Evolutionary conservation across 2,113 vertebrate genomes (phyloP).

Genomic region (Coptodon rendalli): DNA sequence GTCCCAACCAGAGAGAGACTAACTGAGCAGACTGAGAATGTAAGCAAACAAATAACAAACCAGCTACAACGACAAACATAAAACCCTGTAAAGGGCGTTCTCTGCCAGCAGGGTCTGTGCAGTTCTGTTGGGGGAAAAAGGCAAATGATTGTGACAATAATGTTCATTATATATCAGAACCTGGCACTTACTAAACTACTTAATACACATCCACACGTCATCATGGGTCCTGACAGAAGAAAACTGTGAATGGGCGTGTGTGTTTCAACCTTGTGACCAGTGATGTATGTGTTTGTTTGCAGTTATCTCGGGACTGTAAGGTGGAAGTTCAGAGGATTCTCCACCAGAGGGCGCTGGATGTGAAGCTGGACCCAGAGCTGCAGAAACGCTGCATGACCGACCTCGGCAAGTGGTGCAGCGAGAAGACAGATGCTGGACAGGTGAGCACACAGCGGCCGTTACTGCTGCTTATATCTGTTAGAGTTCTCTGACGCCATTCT

Average conservation of each 20-base stretch:
- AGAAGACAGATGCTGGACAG: slow-evolving; percentile 86
- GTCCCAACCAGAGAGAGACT: not conserved
- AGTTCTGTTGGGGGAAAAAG: not conserved
- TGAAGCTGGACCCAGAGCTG: slow-evolving; percentile 90
- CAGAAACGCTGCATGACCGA: slow-evolving; percentile 95
- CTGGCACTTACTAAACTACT: not conserved
- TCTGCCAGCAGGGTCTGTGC: not conserved
- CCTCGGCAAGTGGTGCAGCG: slow-evolving; percentile 96
- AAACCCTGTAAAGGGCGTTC: not conserved
- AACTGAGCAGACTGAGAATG: not conserved
- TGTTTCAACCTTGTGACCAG: not conserved
- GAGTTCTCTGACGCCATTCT: not conserved
- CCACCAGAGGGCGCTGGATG: slow-evolving; percentile 93
- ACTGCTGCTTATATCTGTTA: not conserved
- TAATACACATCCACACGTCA: not conserved
- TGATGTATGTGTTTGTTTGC: not conserved
- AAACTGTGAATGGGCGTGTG: not conserved
- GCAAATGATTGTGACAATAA: not conserved
- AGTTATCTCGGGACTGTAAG: slow-evolving; percentile 93
- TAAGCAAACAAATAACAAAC: not conserved
- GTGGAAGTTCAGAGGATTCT: slow-evolving; percentile 94
- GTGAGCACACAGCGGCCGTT: slow-evolving; percentile 17
- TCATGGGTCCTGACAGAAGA: not conserved
- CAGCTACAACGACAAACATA: not conserved
- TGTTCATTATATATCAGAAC: not conserved